Evolutionary conservation across 2,113 vertebrate species (phyloP).

Genomic region (Atrichornis clamosus): DNA sequence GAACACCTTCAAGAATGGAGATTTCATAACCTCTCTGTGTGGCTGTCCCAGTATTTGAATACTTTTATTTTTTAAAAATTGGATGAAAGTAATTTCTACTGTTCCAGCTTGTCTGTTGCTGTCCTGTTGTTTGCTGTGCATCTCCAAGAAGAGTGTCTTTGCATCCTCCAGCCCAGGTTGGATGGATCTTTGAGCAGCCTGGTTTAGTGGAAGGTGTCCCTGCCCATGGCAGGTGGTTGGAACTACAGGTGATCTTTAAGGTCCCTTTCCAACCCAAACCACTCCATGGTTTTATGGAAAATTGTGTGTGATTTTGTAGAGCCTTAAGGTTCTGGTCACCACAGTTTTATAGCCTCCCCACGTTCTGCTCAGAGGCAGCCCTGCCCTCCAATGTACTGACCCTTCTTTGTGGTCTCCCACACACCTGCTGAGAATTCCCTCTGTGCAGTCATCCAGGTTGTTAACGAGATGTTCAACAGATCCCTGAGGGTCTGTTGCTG

Average conservation of each 20-base stretch:
- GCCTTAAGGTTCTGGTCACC: not conserved
- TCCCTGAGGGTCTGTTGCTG: not conserved
- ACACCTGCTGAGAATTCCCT: not conserved
- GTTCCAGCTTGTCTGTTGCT: not conserved
- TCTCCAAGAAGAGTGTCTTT: not conserved
- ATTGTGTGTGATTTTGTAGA: not conserved
- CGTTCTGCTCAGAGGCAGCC: not conserved
- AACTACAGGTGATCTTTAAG: not conserved
- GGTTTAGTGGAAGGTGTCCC: not conserved
- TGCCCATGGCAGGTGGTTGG: too few relatives aligned
- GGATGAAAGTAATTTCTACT: not conserved
- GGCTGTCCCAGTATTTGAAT: not conserved
- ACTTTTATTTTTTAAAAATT: fast-evolving
- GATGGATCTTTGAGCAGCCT: not conserved
- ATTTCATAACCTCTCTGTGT: not conserved
- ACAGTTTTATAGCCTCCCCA: not conserved
- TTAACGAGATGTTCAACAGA: not conserved
- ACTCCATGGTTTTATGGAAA: not conserved
- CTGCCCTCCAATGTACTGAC: not conserved
- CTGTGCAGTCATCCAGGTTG: not conserved
- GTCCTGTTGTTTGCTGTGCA: not conserved
- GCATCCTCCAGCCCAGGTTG: not conserved
- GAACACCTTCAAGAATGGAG: not conserved
- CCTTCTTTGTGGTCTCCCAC: not conserved
- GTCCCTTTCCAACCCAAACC: not conserved